Evolutionary conservation across 2,113 vertebrate species (phyloP).

Genomic region (Vicugna pacos): DNA sequence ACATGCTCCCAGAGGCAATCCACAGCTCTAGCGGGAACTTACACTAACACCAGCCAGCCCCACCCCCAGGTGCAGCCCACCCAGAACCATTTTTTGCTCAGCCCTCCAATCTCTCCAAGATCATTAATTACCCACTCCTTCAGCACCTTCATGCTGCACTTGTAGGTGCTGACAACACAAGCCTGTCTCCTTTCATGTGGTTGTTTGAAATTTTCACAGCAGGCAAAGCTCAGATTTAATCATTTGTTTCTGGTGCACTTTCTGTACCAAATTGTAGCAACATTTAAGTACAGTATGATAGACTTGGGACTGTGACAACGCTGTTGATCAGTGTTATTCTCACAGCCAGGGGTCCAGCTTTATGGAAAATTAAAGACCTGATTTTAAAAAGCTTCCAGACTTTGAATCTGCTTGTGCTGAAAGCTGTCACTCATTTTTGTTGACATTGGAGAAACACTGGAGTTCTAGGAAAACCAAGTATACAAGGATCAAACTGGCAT

Average conservation of each 20-base stretch:
- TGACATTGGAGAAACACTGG: background rate
- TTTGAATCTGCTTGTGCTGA: background rate
- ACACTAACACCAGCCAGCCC: background rate
- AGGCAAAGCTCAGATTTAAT: slow-evolving; percentile 49
- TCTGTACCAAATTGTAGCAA: background rate
- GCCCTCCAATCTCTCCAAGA: background rate
- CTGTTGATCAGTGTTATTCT: background rate
- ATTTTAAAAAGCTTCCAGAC: background rate
- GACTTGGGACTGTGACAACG: background rate
- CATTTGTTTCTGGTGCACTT: slow-evolving; percentile 22
- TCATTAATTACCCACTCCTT: slow-evolving; percentile 18
- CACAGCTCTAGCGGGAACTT: background rate
- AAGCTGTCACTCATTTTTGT: slow-evolving; percentile 16
- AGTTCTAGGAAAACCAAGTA: background rate
- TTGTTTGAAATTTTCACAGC: slow-evolving; percentile 17
- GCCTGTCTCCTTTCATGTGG: slow-evolving; percentile 3
- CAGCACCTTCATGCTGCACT: background rate
- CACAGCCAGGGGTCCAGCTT: background rate
- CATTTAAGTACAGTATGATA: background rate
- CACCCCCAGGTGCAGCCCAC: background rate
- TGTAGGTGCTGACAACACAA: background rate
- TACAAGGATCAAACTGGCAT: background rate
- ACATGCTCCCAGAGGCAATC: background rate
- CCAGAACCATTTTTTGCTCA: background rate
- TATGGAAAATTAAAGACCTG: slow-evolving; percentile 1